Evolutionary conservation across 1,140 invertebrate genomes (phyloP).

Genomic region (Stegodyphus dumicola): DNA sequence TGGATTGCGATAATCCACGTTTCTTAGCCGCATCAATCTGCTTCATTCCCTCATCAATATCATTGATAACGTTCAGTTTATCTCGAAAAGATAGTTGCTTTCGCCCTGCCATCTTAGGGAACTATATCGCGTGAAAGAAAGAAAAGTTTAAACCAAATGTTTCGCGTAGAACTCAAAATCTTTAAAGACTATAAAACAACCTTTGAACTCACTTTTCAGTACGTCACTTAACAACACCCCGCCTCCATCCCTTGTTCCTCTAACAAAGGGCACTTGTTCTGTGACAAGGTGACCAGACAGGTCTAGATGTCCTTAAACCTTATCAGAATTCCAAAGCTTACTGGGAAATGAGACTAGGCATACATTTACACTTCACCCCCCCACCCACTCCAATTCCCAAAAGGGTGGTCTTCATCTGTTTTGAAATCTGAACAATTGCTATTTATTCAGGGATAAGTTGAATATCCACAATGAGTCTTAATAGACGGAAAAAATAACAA

Average conservation of each 20-base stretch:
- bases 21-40: background rate
- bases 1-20: background rate
- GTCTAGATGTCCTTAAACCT: slow-evolving; percentile 1
- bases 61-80: slow-evolving; percentile 15
- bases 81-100: slow-evolving; percentile 7
- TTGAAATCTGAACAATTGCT: no score
- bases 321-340: slow-evolving; percentile 2
- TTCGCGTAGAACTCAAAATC: no score
- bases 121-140: no score
- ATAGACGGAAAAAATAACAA: background rate
- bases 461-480: background rate
- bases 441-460: background rate
- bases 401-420: no score
- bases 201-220: slow-evolving; percentile 1
- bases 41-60: slow-evolving; percentile 1
- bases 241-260: background rate
- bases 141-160: no score
- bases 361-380: slow-evolving; percentile 2
- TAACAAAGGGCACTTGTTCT: slow-evolving; percentile 2
- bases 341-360: background rate
- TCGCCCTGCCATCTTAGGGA: background rate
- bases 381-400: no score
- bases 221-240: background rate
- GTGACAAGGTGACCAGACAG: slow-evolving; percentile 1
- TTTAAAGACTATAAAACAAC: slow-evolving; percentile 2